Base-by-base conservation (phyloP, 2,797 vertebrate species). In the Dermochelys coriacea region DNA sequence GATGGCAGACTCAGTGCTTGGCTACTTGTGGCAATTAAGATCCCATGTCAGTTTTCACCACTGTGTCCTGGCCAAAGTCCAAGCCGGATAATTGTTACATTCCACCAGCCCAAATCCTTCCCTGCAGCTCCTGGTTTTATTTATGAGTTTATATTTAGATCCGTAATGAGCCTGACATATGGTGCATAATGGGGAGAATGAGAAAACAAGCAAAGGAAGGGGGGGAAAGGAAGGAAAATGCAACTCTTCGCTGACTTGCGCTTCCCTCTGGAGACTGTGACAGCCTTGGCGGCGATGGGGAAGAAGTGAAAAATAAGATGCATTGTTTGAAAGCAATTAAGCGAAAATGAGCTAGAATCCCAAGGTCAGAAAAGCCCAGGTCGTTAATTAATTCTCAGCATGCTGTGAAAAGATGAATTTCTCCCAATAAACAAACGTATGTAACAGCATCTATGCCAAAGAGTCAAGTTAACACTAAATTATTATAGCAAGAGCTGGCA, bases 341-440 rank as follows among this genome's bases (percentile, higher is more conserved):
- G 90, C 96, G 93, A 95, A 97, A 98, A 98, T 97, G 92, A 98
- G 98, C 97, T 98, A 97, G 97, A 97, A 98, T 97, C 95, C 94
- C 79, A 93, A 95, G 97, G 91, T 95, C 91, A 91, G 94, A 87
- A 90, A 96, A 97, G 77, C 81, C 82, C 41, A 77, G 74, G 45
- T 77, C 96, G 96, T 71, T 97, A 97, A 97, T 97, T 94, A 94
- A 54, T 41, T 51, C 80, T 59, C n/a, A 75, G 84, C 34, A 75
- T 54, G 80, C n/a, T 50, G 71, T 3, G 1, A 29, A 86, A 84
- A 93, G 80, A 92, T 86, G 92, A 83, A 81, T 87, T 84, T 93
- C 86, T 91, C 75, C 78, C 85, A 75, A 61, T 83, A 92, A 95
- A 97, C 91, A 96, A 90, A 88, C 0, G 12, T 78, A 82, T 82